A percentile compares a stretch with the other conserved stretches of the same genome.
Evolutionary conservation across 53 echinoderm and acorn worm species (phyloP).

Genomic region (Astropecten irregularis): DNA sequence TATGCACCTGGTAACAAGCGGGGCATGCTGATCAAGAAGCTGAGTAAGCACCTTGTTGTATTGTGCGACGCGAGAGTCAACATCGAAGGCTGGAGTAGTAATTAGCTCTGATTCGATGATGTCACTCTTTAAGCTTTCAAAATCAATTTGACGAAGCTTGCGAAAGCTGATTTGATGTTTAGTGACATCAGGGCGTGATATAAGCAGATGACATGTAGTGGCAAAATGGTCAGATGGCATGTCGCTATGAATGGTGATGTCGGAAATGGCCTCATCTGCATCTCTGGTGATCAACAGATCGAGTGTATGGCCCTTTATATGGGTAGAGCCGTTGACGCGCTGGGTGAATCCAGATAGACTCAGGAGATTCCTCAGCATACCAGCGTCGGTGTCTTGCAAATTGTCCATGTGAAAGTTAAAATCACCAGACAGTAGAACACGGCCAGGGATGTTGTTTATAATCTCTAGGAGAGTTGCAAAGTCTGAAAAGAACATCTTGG

Average conservation of each 20-base stretch:
- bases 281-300: background rate
- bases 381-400: no score
- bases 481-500: no score
- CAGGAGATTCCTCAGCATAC: no score
- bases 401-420: no score
- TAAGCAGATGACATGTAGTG: conserved; percentile 1
- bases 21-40: conserved; percentile 42
- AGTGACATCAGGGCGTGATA: conserved; percentile 23
- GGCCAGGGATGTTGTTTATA: no score
- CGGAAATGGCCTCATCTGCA: conserved; percentile 5
- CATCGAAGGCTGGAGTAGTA: background rate
- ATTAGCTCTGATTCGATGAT: conserved; percentile 1
- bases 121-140: conserved; percentile 26
- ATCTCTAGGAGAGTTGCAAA: no score
- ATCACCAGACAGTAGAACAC: no score
- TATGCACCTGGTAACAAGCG: conserved; percentile 7
- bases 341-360: no score
- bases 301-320: no score
- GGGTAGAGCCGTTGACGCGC: no score
- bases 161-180: conserved; percentile 17
- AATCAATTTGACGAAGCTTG: conserved; percentile 32
- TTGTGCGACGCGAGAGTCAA: conserved; percentile 20
- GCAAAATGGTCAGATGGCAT: conserved; percentile 33
- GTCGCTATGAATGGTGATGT: conserved; percentile 2
- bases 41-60: conserved; percentile 30